Evolutionary conservation across 30 jellyfish, hydroid and myxozoan species (phyloP), one percentile per base, ranked within the genome.

Genomic region (Aurelia aurita): DNA sequence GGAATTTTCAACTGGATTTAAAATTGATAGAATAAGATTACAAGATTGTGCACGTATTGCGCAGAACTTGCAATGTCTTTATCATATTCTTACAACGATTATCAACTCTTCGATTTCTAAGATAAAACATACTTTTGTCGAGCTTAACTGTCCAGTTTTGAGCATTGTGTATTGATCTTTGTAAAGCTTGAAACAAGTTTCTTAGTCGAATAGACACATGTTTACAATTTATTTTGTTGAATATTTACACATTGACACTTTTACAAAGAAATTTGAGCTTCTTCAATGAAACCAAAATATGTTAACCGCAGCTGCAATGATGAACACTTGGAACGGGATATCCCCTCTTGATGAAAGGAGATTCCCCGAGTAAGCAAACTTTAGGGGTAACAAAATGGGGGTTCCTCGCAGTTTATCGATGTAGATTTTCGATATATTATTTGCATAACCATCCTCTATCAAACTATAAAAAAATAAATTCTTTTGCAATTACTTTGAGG

Each of bases 301-400:
- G 61, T 14, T 31, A 69, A 69, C 0, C 31, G 61, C 64, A 10
- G 61, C 21, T 69, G 6, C 45, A 63, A 23, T 59, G 27, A 23
- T 9, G 32, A 59, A 59, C 32, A 59, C 27, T 8, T 12, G 72
- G 25, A 59, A 12, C 13, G 72, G 77, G 77, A 29, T 65, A 65
- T 65, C 53, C 77, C 77, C 77, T 65, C 27, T 65, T 65, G 53
- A 65, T 65, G 77, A 16, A 65, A 65, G 77, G 77, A 29, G 77
- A 65, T 65, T 65, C 77, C 77, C 77, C 21, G 53, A 65, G 49
- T 65, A 4, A 20, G 49, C 77, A 29, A 65, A 65, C 19, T 65
- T 65, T 65, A 10, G 77, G 77, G n/a, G 53, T 23, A 53, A 29
- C 5, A 65, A 65, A 65, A 5, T n/a, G 77, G 77, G 77, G n/a